Evolutionary conservation across 2,797 vertebrate genomes (phyloP).

Genomic region (Linurgus olivaceus): DNA sequence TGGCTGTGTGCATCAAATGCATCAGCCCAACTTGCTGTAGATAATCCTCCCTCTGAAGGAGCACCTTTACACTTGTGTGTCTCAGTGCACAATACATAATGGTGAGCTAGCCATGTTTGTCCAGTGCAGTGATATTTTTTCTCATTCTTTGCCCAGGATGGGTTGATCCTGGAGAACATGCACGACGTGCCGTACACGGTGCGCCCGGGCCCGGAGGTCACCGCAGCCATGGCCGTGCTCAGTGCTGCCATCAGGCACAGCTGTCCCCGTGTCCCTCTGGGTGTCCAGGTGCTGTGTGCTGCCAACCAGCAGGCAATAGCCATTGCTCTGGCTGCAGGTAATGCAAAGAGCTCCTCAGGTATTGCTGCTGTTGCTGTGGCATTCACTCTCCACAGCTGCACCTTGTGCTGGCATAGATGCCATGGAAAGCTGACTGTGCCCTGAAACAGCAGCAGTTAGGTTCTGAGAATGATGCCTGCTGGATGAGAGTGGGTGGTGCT

Average conservation of each 20-base stretch:
- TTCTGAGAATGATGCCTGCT: neutral
- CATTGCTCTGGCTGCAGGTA: constrained; percentile 86
- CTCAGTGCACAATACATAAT: rapidly evolving
- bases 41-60: constrained; percentile 18
- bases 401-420: neutral
- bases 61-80: neutral
- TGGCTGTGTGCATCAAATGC: neutral
- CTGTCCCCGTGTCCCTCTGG: constrained; percentile 77
- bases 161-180: constrained; percentile 89
- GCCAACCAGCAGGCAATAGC: constrained; percentile 84
- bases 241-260: constrained; percentile 73
- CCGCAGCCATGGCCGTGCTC: constrained; percentile 80
- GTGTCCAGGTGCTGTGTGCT: constrained; percentile 84
- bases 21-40: neutral
- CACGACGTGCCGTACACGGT: constrained; percentile 85
- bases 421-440: neutral
- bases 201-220: constrained; percentile 81
- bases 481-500: neutral
- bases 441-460: neutral
- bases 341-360: neutral
- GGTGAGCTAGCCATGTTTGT: neutral
- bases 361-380: neutral
- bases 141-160: constrained; percentile 75
- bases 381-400: neutral
- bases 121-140: neutral